Conservation (phyloP, 2,113 vertebrate genomes). For the Xerus inauris region DNA sequence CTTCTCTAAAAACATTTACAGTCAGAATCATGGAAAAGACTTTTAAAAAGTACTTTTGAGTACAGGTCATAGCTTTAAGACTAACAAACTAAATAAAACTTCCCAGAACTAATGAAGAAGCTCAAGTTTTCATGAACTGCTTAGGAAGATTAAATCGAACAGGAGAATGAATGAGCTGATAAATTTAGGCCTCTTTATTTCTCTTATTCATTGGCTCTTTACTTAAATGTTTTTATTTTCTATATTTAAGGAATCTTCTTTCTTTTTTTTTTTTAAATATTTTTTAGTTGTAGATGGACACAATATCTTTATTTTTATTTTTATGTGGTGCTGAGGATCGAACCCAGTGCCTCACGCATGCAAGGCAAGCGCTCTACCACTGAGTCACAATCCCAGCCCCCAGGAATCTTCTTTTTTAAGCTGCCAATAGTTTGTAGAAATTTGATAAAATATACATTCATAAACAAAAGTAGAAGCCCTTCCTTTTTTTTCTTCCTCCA, state of each 20-base stretch:
- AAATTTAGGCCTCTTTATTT: background rate
- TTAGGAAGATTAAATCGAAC: background rate
- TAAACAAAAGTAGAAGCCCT: background rate
- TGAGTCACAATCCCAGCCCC: too few species aligned
- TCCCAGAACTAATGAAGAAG: background rate
- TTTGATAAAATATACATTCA: background rate
- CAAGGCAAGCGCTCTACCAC: too few species aligned
- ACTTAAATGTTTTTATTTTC: background rate
- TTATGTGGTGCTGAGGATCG: too few species aligned
- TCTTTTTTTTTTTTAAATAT: too few species aligned
- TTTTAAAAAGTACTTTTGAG: background rate
- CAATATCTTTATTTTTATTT: too few species aligned
- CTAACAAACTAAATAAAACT: background rate
- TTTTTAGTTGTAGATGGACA: too few species aligned
- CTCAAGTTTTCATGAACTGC: background rate
- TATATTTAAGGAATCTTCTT: too few species aligned
- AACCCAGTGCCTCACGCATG: background rate
- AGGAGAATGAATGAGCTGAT: background rate
- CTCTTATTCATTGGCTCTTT: background rate
- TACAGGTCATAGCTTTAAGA: background rate
- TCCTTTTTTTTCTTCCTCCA: background rate
- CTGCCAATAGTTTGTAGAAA: background rate
- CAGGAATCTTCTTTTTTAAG: background rate
- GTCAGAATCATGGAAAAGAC: background rate
- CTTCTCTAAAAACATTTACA: background rate